Conservation (phyloP, 2,113 vertebrate genomes). For the Epinephelus moara region DNA sequence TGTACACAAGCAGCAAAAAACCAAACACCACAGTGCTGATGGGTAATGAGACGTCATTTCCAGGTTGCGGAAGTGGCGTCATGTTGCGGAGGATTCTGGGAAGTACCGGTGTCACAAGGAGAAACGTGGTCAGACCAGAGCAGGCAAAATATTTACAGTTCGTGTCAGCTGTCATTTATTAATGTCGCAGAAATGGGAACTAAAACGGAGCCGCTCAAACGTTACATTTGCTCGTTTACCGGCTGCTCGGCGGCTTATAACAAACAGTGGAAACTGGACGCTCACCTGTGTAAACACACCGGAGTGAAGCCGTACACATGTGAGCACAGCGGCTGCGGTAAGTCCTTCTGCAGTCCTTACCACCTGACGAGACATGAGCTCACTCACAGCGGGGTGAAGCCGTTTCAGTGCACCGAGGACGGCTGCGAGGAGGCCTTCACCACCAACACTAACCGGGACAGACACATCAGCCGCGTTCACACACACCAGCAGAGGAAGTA, state of each 20-base stretch:
- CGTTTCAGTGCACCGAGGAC: conserved; percentile 84
- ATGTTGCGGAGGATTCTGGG: background rate
- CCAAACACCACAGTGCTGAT: background rate
- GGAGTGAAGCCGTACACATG: conserved; percentile 87
- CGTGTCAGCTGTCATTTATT: accelerated
- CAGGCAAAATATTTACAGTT: accelerated
- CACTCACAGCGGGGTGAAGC: conserved; percentile 88
- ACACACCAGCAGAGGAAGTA: conserved; percentile 81
- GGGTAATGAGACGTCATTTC: background rate
- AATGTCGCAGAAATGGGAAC: conserved; percentile 40
- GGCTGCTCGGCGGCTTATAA: conserved; percentile 71
- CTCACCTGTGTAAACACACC: conserved; percentile 78
- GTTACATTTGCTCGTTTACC: conserved; percentile 72
- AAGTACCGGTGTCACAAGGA: background rate
- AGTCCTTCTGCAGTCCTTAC: conserved; percentile 88
- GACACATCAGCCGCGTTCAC: conserved; percentile 89
- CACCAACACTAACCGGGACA: conserved; percentile 88
- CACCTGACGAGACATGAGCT: conserved; percentile 89
- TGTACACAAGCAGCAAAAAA: background rate
- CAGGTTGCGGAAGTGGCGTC: conserved; percentile 23
- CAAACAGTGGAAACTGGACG: conserved; percentile 81
- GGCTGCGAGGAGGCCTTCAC: conserved; percentile 89
- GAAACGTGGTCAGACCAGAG: conserved; percentile 13
- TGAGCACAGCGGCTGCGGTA: conserved; percentile 84
- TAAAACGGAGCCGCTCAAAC: conserved; percentile 24